Base-by-base conservation (phyloP, 2,113 vertebrate genomes). In the Casuarius casuarius region DNA sequence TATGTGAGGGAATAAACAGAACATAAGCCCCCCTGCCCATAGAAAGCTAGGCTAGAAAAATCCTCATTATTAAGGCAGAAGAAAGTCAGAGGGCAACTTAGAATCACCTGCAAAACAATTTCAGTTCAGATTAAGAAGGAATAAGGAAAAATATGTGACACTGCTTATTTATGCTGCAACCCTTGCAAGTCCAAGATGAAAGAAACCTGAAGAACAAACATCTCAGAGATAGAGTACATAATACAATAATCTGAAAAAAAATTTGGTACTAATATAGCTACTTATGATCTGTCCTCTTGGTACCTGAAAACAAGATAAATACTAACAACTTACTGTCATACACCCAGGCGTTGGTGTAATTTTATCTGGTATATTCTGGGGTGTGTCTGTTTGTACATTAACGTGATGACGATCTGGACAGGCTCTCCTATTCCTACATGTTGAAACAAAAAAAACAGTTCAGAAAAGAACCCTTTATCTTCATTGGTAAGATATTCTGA, bases 361-460 rank as follows among this genome's bases (percentile, higher is more conserved):
- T 61, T 96, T 76, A 63, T 65, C 86, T 46, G 85, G 46, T 7
- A 97, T 44, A 28, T 82, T 97, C 74, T 87, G 96, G 42, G 96
- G 80, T 16, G n/a, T 18, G 19, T 98, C 98, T 63, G 67, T 62
- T 86, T 97, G 89, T 70, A 85, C 71, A 92, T 96, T 97, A 90
- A 98, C 31, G 40, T 49, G 81, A 78, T 98, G 98, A 83, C 98
- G 95, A 91, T 98, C 95, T 82, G 96, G 97, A 92, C 98, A 98
- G 2, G 21, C 35, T 12, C 72, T 93, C 96, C 92, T 96, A 77
- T 96, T 91, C 96, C 98, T 98, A 84, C 0, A 0, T 7, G 88
- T 70, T 54, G 19, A 49, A 66, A 90, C 7, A 94, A 58, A 86
- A 75, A 85, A 72, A 52, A 68, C 0, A 26, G 33, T 77, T 92